phyloP scores from a whole-genome alignment of 2,888 invertebrate genomes.

The Pediacus dermestoides region DNA sequence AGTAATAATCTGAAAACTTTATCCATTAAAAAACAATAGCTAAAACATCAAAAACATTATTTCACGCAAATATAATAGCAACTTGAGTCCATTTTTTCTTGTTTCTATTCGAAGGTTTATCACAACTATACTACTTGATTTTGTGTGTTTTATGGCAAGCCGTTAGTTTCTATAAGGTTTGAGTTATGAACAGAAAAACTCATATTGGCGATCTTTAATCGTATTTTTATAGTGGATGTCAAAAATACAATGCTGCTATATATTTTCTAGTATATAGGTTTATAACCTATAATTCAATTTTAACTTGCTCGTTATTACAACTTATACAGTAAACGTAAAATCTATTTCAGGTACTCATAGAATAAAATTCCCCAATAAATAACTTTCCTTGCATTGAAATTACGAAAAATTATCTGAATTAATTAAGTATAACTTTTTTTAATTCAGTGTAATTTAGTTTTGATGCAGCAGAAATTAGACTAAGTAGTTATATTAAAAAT shows the following conservation, averaged over 20 bases:
- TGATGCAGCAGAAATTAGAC: too few species aligned
- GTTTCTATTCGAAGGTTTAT: conserved; percentile 3
- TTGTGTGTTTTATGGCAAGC: conserved; percentile 8
- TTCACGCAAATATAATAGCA: conserved; percentile 9
- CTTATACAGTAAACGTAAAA: too few species aligned
- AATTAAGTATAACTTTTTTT: too few species aligned
- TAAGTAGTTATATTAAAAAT: too few species aligned
- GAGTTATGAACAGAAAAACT: conserved; percentile 9
- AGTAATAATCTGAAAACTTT: conserved; percentile 6
- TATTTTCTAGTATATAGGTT: conserved; percentile 6
- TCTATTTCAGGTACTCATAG: too few species aligned
- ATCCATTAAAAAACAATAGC: conserved; percentile 8
- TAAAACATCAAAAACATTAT: conserved; percentile 2
- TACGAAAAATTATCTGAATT: too few species aligned
- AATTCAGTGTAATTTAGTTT: too few species aligned
- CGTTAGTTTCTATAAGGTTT: conserved; percentile 1
- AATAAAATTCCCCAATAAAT: too few species aligned
- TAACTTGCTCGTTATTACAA: too few species aligned
- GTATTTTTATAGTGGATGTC: conserved; percentile 10
- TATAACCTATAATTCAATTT: conserved; percentile 11
- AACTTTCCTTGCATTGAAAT: too few species aligned
- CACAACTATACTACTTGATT: conserved; percentile 7
- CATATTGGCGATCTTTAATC: conserved; percentile 10
- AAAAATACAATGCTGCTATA: conserved; percentile 8
- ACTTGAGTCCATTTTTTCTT: too few species aligned